Evolutionary conservation across 2,797 vertebrate species (phyloP), one percentile per base, ranked within the genome.

Genomic region (Leptodactylus fallax): DNA sequence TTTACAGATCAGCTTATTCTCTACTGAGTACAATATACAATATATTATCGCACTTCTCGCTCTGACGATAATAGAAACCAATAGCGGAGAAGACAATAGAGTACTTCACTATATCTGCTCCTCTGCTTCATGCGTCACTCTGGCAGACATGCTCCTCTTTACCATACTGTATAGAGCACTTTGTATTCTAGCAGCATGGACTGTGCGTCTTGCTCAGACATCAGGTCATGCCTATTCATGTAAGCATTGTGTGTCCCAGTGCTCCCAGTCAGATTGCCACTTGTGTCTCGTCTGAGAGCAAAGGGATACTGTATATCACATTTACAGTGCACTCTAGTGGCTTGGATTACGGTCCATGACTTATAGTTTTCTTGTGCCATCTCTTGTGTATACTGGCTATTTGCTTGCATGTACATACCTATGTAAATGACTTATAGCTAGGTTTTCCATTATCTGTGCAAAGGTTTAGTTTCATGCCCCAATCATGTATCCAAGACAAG

Each of bases 211-310:
- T 17, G 67, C 71, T 74, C 47, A 23, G 72, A 77, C 74, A 53
- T 53, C 49, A 53, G 45, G 47, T 77, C 74, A 51, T 51, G 74
- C 74, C 23, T 53, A 77, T 77, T 77, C 49, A 77, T 53, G 74
- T 53, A 23, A 53, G 47, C 49, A 23, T 53, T 77, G 74, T 23
- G 74, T 53, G 49, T 77, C 49, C 49, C 74, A 77, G 21, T 13
- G 49, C 74, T 77, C 49, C 49, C 74, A 77, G 74, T 77, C 71
- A 49, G 17, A 21, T 19, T 53, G 74, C 74, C 74, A 77, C 74
- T 53, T 77, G 74, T 53, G 74, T 77, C 47, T 53, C 23, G 74
- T 23, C 74, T 77, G 49, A 77, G 71, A 49, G 71, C 71, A 21
- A 5, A 17, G 74, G 49, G 49, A 53, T 16, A 49, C 12, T 23